phyloP scores from a whole-genome alignment of 2,888 invertebrate species.

The Steinernema scapterisci region DNA sequence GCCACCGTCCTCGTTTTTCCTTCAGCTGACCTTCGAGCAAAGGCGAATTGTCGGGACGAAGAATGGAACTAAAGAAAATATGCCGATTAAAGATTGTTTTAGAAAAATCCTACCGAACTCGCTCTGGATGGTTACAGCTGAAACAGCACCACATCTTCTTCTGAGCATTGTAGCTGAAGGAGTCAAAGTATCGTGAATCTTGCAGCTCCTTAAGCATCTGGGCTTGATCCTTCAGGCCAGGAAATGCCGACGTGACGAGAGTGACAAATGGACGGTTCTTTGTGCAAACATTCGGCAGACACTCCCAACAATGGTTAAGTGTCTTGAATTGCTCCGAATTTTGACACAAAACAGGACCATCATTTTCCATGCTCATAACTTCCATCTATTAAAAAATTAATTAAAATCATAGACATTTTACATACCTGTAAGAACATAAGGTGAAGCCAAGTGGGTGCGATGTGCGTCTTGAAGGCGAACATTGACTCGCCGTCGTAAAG shows the following conservation, averaged over 20 bases:
- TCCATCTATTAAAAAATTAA: constrained; percentile 48
- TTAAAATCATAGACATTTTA: constrained; percentile 23
- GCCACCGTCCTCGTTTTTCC: constrained; percentile 89
- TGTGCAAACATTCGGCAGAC: constrained; percentile 82
- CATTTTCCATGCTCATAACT: constrained; percentile 62
- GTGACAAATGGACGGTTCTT: constrained; percentile 76
- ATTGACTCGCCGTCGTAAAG: constrained; percentile 74
- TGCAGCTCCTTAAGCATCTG: constrained; percentile 83
- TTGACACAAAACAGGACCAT: constrained; percentile 68
- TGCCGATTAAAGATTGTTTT: not conserved
- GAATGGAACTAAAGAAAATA: not conserved
- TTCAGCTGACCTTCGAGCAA: constrained; percentile 77
- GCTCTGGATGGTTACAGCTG: constrained; percentile 88
- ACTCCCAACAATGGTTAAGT: constrained; percentile 88
- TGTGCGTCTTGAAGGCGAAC: constrained; percentile 73
- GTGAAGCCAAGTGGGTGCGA: constrained; percentile 89
- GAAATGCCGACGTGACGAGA: constrained; percentile 90
- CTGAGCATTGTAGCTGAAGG: constrained; percentile 80
- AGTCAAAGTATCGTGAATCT: constrained; percentile 86
- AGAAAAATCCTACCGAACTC: constrained; percentile 74
- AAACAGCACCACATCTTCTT: constrained; percentile 84
- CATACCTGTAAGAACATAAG: constrained; percentile 87
- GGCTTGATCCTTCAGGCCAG: constrained; percentile 87
- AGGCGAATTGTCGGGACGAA: constrained; percentile 9
- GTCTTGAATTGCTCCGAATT: constrained; percentile 68